phyloP scores from a whole-genome alignment of 2,888 invertebrate species.

The Polylopha cassiicola region DNA sequence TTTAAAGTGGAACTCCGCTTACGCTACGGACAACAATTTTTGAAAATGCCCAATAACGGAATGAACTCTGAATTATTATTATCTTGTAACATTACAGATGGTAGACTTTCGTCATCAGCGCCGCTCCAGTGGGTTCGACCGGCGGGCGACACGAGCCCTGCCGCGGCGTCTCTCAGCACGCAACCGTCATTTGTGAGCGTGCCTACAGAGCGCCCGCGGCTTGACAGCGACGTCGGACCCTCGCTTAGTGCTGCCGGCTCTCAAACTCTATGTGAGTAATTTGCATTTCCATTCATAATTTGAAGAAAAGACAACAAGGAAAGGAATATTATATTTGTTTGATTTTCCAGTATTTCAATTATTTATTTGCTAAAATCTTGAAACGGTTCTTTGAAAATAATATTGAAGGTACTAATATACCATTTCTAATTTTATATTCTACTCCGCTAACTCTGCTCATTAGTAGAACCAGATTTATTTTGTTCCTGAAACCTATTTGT shows the following conservation, averaged over 20 bases:
- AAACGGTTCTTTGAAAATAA: too few relatives aligned
- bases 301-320: conserved; percentile 13
- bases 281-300: neutral
- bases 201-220: conserved; percentile 43
- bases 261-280: conserved; percentile 54
- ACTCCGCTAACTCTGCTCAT: too few relatives aligned
- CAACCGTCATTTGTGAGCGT: conserved; percentile 48
- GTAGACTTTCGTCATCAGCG: conserved; percentile 60
- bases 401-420: too few relatives aligned
- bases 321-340: neutral
- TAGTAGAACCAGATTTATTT: too few relatives aligned
- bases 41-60: too few relatives aligned
- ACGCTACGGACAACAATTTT: too few relatives aligned
- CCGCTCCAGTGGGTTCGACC: conserved; percentile 48
- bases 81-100: conserved; percentile 31
- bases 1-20: too few relatives aligned
- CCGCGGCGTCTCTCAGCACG: conserved; percentile 48
- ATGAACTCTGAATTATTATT: too few relatives aligned
- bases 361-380: neutral
- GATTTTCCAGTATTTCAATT: neutral
- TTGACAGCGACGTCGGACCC: conserved; percentile 72
- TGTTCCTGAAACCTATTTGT: too few relatives aligned
- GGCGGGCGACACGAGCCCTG: conserved; percentile 46
- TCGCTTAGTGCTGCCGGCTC: conserved; percentile 70
- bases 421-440: too few relatives aligned